A percentile compares a stretch with the other conserved stretches of the same genome.
phyloP scores from a whole-genome alignment of 2,888 invertebrate genomes.

The Tuberolachnus salignus region DNA sequence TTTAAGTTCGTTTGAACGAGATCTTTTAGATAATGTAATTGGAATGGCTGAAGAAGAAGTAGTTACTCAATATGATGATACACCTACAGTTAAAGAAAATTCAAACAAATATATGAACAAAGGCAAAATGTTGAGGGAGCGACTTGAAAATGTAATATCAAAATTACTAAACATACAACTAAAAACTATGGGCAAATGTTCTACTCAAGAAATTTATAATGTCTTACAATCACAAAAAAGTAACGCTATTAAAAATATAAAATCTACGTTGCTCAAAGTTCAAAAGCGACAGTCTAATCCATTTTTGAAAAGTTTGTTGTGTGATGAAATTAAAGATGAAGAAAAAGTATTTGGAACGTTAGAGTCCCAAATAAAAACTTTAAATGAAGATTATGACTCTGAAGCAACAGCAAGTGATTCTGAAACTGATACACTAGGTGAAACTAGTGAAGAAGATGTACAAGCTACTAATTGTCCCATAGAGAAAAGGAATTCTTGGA shows the following conservation, averaged over 20 bases:
- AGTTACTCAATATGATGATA: slow-evolving; percentile 53
- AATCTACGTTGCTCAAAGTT: slow-evolving; percentile 51
- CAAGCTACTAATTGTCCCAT: slow-evolving; percentile 43
- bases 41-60: slow-evolving; percentile 56
- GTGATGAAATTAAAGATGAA: slow-evolving; percentile 51
- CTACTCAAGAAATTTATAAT: slow-evolving; percentile 55
- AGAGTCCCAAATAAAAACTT: slow-evolving; percentile 56
- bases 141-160: slow-evolving; percentile 42
- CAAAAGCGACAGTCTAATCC: slow-evolving; percentile 53
- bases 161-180: slow-evolving; percentile 50
- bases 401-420: slow-evolving; percentile 58
- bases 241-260: slow-evolving; percentile 52
- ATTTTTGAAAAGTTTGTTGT: slow-evolving; percentile 49
- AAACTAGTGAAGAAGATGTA: slow-evolving; percentile 55
- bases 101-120: slow-evolving; percentile 29
- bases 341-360: slow-evolving; percentile 57
- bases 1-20: slow-evolving; percentile 51
- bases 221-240: slow-evolving; percentile 52
- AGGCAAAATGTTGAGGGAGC: slow-evolving; percentile 41
- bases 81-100: slow-evolving; percentile 50
- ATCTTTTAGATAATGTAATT: slow-evolving; percentile 54
- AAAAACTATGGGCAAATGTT: slow-evolving; percentile 54
- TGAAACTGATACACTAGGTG: slow-evolving; percentile 57
- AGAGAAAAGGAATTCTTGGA: slow-evolving; percentile 57
- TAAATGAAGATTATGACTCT: slow-evolving; percentile 57